phyloP scores from a whole-genome alignment of 1,140 invertebrate species.

The Trissolcus basalis region DNA sequence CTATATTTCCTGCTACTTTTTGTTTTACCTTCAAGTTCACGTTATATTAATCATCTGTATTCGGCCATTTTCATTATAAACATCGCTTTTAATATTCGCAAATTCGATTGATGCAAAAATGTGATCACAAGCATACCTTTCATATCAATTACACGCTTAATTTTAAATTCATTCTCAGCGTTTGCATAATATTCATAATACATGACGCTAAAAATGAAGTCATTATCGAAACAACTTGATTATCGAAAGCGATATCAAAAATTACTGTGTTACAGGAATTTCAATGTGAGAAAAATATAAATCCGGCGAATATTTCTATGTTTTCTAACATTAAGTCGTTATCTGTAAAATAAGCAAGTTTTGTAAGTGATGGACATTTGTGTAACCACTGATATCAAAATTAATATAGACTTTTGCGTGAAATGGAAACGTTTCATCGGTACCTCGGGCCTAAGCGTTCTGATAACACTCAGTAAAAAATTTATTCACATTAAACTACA shows the following conservation, averaged over 20 bases:
- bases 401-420: too few relatives aligned
- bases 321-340: not conserved
- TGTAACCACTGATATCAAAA: too few relatives aligned
- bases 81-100: conserved; percentile 54
- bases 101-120: conserved; percentile 49
- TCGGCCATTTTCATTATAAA: conserved; percentile 35
- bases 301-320: conserved; percentile 1
- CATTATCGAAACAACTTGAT: conserved; percentile 51
- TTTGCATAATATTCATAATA: conserved; percentile 56
- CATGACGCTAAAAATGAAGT: conserved; percentile 48
- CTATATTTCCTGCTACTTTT: not conserved
- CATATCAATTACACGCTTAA: conserved; percentile 49
- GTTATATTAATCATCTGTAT: not conserved
- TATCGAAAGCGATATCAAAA: conserved; percentile 41
- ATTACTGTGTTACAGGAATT: conserved; percentile 32
- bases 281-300: conserved; percentile 29
- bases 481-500: too few relatives aligned
- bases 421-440: too few relatives aligned
- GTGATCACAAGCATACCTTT: conserved; percentile 21
- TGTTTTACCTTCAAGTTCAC: not conserved
- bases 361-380: not conserved
- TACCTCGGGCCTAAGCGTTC: too few relatives aligned
- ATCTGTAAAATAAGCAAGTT: not conserved
- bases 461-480: too few relatives aligned
- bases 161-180: conserved; percentile 53